Evolutionary conservation across 2,113 vertebrate species (phyloP), one percentile per base, ranked within the genome.

Genomic region (Machaerirhynchus nigripectus): DNA sequence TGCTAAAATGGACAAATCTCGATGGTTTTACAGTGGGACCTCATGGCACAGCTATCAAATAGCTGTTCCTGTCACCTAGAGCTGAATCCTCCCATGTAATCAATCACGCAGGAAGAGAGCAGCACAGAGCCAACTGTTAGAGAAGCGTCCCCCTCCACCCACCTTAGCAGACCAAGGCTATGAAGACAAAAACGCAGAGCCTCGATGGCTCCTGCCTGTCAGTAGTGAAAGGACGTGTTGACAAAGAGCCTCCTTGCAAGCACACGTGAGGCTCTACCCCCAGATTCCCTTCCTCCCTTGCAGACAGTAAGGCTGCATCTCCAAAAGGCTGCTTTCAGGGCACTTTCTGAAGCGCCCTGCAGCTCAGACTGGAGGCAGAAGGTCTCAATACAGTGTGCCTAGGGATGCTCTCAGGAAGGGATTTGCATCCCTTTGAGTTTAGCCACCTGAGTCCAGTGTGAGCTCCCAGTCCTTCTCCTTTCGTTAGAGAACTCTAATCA

Each of bases 111-210:
- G 88, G 69, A 93, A 95, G 85, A 92, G 90, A 96, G 92, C 92
- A 93, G 90, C 86, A 94, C 21, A 42, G 76, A 92, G 80, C 40
- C 80, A 96, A 90, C 85, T 95, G 88, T 33, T 73, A 46, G 82
- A 95, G 79, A 87, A 57, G 61, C 47, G 0, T 74, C 95, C 88
- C 69, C 82, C 94, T 96, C 95, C 94, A 96, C 96, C 94, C 96
- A 94, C 96, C 49, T 81, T 6, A 80, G 85, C 79, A 93, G 96
- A 95, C 93, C 95, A 95, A 84, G 83, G 90, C 87, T 96, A 90
- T 28, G 27, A 91, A 96, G 92, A 92, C 90, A 95, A 94, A 85
- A 91, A 78, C 5, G 52, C 75, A 90, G 79, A 94, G 90, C 68
- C 90, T 91, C 4, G 50, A 47, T 2, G 37, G 69, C 52, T 93